These are phyloP conservation scores for Cotesia congregata DNA, from an alignment of 2,888 invertebrate genomes.

Conservation along the genomic window DNA sequence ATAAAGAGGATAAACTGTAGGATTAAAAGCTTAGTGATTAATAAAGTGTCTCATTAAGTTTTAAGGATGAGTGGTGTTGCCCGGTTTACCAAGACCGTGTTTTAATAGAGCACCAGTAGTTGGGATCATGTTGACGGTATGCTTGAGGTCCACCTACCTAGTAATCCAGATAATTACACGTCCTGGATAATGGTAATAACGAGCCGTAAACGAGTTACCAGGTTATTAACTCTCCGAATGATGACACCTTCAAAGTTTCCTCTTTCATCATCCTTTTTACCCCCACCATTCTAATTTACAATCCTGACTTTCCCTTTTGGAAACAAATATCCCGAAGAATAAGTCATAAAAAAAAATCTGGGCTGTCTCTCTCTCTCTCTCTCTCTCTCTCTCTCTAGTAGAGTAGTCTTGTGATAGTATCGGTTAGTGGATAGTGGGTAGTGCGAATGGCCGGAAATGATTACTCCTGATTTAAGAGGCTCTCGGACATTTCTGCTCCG, in stretches of 20 bases:
- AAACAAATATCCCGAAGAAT: too few species aligned
- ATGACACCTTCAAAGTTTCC: conserved; percentile 16
- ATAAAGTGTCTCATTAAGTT: neutral
- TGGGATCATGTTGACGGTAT: conserved; percentile 16
- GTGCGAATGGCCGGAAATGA: conserved; percentile 59
- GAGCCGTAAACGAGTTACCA: conserved; percentile 22
- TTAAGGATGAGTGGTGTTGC: neutral
- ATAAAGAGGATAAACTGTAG: too few species aligned
- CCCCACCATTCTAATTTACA: too few species aligned
- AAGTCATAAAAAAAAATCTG: too few species aligned
- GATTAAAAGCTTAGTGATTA: neutral
- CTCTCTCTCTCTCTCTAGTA: too few species aligned
- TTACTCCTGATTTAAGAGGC: conserved; percentile 60
- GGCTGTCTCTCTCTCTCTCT: too few species aligned
- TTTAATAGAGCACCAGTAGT: conserved; percentile 10
- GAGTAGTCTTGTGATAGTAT: too few species aligned
- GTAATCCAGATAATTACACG: conserved; percentile 28
- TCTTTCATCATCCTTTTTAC: neutral
- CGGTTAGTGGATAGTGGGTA: neutral
- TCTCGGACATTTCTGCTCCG: conserved; percentile 48
- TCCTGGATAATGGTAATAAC: conserved; percentile 15
- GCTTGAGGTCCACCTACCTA: conserved; percentile 15
- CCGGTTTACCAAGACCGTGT: conserved; percentile 1
- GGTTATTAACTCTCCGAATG: conserved; percentile 7
- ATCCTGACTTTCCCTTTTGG: too few species aligned